These are phyloP conservation scores for Pelochelys cantorii DNA, from an alignment of 2,797 vertebrate genomes.

Conservation along the genomic window DNA sequence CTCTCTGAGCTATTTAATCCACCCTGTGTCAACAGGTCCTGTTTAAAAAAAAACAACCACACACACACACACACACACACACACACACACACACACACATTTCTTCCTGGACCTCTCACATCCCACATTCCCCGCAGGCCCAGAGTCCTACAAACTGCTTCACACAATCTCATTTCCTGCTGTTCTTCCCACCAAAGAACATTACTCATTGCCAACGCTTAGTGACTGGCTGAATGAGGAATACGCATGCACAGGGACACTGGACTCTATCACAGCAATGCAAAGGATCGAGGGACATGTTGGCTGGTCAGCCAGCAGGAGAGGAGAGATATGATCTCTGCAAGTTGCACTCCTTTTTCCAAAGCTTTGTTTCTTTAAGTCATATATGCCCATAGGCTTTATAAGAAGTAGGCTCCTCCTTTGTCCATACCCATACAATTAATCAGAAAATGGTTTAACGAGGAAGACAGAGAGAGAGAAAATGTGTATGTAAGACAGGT, in stretches of 20 bases:
- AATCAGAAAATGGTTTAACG: neutral
- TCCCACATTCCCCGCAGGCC: neutral
- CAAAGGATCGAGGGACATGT: neutral
- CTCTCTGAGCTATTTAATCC: neutral
- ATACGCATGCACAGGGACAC: neutral
- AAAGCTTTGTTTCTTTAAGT: neutral
- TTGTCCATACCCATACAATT: neutral
- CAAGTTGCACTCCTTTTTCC: neutral
- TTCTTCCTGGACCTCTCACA: neutral
- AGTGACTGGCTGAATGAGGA: neutral
- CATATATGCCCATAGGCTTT: neutral
- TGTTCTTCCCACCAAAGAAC: conserved; percentile 3
- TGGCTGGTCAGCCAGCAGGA: neutral
- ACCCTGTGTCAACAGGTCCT: neutral
- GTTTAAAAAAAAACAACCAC: neutral
- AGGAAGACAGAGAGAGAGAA: rapidly evolving
- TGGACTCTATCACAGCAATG: neutral
- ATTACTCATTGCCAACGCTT: neutral
- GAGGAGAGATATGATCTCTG: neutral
- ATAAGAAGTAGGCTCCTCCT: neutral
- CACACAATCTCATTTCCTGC: neutral
- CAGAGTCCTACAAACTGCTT: neutral
- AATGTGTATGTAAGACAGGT: neutral
- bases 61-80: no score
- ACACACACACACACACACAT: neutral